Evolutionary conservation across 2,113 vertebrate species (phyloP).

Genomic region (Atherinomorus stipes): DNA sequence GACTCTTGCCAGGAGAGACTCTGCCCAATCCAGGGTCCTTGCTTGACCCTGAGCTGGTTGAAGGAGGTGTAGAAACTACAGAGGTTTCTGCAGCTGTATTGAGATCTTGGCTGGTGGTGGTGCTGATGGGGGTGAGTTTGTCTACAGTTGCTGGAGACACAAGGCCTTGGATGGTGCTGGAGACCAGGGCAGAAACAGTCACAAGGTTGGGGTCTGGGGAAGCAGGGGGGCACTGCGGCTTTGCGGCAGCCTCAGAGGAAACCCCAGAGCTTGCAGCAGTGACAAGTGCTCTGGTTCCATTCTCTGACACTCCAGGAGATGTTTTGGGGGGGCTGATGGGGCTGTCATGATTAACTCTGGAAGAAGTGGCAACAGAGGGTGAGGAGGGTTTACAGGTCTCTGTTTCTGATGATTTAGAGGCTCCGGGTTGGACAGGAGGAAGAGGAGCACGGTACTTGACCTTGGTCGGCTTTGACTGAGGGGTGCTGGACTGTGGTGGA

Average conservation of each 20-base stretch:
- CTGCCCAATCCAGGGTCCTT: slow-evolving; percentile 28
- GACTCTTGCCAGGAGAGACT: slow-evolving; percentile 38
- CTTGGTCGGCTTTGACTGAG: slow-evolving; percentile 36
- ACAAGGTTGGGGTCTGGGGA: slow-evolving; percentile 21
- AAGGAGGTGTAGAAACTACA: neutral
- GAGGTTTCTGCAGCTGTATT: neutral
- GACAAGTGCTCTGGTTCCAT: slow-evolving; percentile 43
- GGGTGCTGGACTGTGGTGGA: neutral
- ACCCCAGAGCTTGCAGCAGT: slow-evolving; percentile 9
- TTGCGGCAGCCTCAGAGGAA: slow-evolving; percentile 34
- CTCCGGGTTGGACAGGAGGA: slow-evolving; percentile 52
- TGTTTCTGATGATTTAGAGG: neutral
- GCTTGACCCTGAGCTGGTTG: neutral
- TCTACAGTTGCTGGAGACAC: slow-evolving; percentile 44
- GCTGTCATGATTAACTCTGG: slow-evolving; percentile 5
- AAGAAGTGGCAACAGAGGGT: slow-evolving; percentile 20
- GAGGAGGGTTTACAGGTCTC: slow-evolving; percentile 34
- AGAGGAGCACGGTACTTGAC: slow-evolving; percentile 69
- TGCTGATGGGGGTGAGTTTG: slow-evolving; percentile 16
- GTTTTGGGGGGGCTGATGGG: slow-evolving; percentile 15
- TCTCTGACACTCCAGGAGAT: slow-evolving; percentile 29
- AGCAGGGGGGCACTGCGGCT: slow-evolving; percentile 4
- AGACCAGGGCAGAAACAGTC: slow-evolving; percentile 68
- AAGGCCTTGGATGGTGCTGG: slow-evolving; percentile 66
- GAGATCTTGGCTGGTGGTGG: slow-evolving; percentile 17